These are phyloP conservation scores for Pherbina coryleti DNA, from an alignment of 2,888 invertebrate genomes.

Conservation along the genomic window DNA sequence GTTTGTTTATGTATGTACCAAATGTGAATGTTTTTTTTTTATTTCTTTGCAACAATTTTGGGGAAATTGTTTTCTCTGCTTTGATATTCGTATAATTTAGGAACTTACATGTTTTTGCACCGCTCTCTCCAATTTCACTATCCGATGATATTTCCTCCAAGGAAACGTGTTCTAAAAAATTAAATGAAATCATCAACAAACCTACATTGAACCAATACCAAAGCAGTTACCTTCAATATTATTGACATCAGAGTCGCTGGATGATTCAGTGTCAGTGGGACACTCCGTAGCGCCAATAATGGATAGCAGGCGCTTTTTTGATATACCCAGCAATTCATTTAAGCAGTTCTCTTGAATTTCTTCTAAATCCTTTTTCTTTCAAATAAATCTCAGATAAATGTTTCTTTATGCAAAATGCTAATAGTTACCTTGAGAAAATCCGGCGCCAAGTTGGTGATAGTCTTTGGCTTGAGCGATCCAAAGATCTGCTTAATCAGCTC, in stretches of 20 bases:
- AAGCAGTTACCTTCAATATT: conserved; percentile 59
- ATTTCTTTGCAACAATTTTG: too few relatives aligned
- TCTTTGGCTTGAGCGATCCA: conserved; percentile 72
- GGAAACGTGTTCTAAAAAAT: conserved; percentile 72
- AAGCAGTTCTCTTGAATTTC: conserved; percentile 74
- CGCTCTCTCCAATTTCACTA: conserved; percentile 61
- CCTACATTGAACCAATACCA: not conserved
- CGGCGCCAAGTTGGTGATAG: conserved; percentile 73
- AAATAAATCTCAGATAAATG: not conserved
- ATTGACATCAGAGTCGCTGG: conserved; percentile 66
- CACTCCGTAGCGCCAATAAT: conserved; percentile 70
- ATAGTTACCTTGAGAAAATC: conserved; percentile 69
- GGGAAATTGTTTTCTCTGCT: too few relatives aligned
- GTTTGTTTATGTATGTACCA: too few relatives aligned
- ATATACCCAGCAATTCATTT: conserved; percentile 75
- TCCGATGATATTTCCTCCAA: conserved; percentile 75
- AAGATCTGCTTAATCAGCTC: conserved; percentile 75
- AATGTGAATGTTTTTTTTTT: too few relatives aligned
- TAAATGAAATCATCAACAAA: not conserved
- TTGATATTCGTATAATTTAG: not conserved
- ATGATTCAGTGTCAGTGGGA: conserved; percentile 68
- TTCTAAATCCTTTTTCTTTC: conserved; percentile 65
- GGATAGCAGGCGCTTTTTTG: conserved; percentile 74
- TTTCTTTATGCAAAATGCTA: not conserved
- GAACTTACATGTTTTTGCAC: conserved; percentile 51